phyloP scores from a whole-genome alignment of 2,113 vertebrate genomes.

The Thomomys bottae region DNA sequence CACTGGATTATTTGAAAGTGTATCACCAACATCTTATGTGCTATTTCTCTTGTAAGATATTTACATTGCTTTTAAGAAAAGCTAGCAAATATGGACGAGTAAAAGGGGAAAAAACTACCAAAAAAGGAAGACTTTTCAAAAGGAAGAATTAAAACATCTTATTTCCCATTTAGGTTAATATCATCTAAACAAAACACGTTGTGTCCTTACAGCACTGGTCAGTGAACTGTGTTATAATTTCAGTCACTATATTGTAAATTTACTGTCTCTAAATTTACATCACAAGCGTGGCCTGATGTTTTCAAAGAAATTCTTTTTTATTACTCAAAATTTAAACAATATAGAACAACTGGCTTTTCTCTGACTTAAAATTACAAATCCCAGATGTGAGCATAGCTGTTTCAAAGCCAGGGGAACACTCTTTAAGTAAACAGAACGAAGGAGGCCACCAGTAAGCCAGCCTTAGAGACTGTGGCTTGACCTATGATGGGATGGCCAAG shows the following conservation, averaged over 20 bases:
- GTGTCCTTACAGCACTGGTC: conserved; percentile 62
- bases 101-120: neutral
- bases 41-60: conserved; percentile 44
- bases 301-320: conserved; percentile 78
- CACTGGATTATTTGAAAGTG: neutral
- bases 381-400: conserved; percentile 72
- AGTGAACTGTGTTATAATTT: conserved; percentile 73
- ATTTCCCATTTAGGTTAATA: conserved; percentile 69
- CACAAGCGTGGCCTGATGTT: conserved; percentile 72
- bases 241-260: conserved; percentile 78
- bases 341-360: conserved; percentile 76
- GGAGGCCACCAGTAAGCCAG: conserved; percentile 31
- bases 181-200: conserved; percentile 66
- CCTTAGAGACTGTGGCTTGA: neutral
- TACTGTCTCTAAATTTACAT: conserved; percentile 75
- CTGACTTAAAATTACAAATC: conserved; percentile 71
- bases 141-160: conserved; percentile 64
- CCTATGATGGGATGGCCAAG: neutral
- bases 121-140: conserved; percentile 65
- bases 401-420: conserved; percentile 69
- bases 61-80: conserved; percentile 34
- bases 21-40: neutral
- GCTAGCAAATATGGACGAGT: conserved; percentile 30
- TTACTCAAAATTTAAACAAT: conserved; percentile 80
- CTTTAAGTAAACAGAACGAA: conserved; percentile 67